Conservation (phyloP, 2,888 invertebrate genomes). For the Ennomos fuscantarius region DNA sequence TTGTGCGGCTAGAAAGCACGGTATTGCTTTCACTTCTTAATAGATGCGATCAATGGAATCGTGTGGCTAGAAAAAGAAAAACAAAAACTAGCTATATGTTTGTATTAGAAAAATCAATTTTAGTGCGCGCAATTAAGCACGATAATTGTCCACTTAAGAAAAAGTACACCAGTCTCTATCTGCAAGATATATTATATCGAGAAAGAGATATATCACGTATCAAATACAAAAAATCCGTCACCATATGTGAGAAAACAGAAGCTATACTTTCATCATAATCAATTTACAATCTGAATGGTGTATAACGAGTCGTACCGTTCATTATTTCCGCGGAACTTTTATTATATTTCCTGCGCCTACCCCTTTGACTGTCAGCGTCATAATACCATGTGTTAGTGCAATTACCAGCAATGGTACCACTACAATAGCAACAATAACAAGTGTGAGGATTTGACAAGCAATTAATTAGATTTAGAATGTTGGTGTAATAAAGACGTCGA, state of each 20-base stretch:
- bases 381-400: constrained; percentile 77
- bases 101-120: no score
- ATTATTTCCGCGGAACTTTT: constrained; percentile 55
- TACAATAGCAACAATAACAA: constrained; percentile 70
- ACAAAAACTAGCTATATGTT: no score
- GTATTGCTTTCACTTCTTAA: no score
- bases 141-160: no score
- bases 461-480: constrained; percentile 76
- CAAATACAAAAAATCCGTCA: constrained; percentile 15
- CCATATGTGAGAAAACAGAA: constrained; percentile 34
- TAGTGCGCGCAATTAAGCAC: no score
- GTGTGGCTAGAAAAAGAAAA: no score
- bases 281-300: constrained; percentile 49
- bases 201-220: no score
- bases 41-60: no score
- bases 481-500: constrained; percentile 59
- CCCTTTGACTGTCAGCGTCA: constrained; percentile 64
- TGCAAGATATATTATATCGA: no score
- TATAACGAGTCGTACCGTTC: constrained; percentile 52
- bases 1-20: no score
- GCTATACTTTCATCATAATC: constrained; percentile 39
- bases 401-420: constrained; percentile 69
- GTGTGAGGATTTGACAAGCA: constrained; percentile 77
- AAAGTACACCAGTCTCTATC: not conserved
- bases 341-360: constrained; percentile 52